Percentiles rank a stretch among this genome's conserved stretches.
Conservation (phyloP, 2,113 vertebrate species). For the Ageneiosus marmoratus region DNA sequence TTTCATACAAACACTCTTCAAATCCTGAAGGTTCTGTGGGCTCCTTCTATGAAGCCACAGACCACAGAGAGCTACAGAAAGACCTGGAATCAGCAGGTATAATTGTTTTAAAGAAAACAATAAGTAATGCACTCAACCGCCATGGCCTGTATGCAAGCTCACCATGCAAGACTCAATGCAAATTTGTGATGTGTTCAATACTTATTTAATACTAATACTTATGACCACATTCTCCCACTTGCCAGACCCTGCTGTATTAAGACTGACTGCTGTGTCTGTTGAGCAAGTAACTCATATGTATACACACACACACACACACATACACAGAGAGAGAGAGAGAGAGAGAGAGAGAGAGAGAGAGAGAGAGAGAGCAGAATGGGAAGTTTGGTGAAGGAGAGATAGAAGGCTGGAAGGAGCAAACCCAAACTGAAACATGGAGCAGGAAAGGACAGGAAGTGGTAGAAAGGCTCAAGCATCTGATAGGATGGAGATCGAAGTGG, state of each 20-base stretch:
- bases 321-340: not conserved
- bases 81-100: too few relatives aligned
- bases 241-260: conserved; percentile 10
- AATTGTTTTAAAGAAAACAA: too few relatives aligned
- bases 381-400: conserved; percentile 43
- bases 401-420: conserved; percentile 34
- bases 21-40: too few relatives aligned
- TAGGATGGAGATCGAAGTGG: conserved; percentile 63
- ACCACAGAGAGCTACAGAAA: too few relatives aligned
- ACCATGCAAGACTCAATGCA: too few relatives aligned
- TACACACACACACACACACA: not conserved
- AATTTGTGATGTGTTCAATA: too few relatives aligned
- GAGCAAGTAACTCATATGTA: not conserved
- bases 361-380: not conserved
- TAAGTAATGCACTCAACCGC: too few relatives aligned
- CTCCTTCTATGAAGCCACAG: too few relatives aligned
- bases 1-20: too few relatives aligned
- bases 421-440: conserved; percentile 54
- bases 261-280: conserved; percentile 15
- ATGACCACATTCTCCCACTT: not conserved
- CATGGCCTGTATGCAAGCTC: too few relatives aligned
- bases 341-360: too few relatives aligned
- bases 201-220: too few relatives aligned
- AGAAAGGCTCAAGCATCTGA: conserved; percentile 63
- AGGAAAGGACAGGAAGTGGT: conserved; percentile 53